A percentile compares a stretch with the other conserved stretches of the same genome.
Conservation (phyloP, 2,113 vertebrate genomes). For the Tachycineta bicolor region DNA sequence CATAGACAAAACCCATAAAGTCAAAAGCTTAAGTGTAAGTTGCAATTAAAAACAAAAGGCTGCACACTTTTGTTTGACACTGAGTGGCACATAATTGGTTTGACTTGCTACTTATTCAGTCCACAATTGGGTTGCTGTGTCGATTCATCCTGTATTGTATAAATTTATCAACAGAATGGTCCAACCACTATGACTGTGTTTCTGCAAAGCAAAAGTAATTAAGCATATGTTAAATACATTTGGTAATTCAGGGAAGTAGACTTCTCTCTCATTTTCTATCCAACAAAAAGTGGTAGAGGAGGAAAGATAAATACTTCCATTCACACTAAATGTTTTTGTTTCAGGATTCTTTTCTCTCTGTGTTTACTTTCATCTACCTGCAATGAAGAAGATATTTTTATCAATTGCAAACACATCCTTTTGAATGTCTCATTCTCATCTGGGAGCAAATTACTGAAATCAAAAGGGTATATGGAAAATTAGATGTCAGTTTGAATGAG, state of each 20-base stretch:
- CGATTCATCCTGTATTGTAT: neutral
- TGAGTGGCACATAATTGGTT: neutral
- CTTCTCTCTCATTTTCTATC: neutral
- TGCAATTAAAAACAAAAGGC: neutral
- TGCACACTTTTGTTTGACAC: neutral
- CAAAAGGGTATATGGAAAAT: neutral
- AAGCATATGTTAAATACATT: neutral
- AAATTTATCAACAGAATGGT: neutral
- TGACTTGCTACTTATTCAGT: neutral
- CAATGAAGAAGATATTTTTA: neutral
- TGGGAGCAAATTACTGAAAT: constrained; percentile 16
- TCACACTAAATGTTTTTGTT: neutral
- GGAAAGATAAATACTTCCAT: neutral
- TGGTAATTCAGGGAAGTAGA: neutral
- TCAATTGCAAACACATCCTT: neutral
- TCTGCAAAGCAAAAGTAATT: constrained; percentile 13
- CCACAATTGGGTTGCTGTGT: neutral
- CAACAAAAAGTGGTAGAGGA: neutral
- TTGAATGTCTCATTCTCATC: neutral
- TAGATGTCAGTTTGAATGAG: neutral
- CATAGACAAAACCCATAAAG: neutral
- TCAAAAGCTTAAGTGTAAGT: neutral
- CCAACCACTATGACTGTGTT: neutral
- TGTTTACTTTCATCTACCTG: neutral
- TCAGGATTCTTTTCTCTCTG: neutral